These are phyloP conservation scores for Orchesella flavescens DNA, from an alignment of 2,888 invertebrate species.

Conservation along the genomic window DNA sequence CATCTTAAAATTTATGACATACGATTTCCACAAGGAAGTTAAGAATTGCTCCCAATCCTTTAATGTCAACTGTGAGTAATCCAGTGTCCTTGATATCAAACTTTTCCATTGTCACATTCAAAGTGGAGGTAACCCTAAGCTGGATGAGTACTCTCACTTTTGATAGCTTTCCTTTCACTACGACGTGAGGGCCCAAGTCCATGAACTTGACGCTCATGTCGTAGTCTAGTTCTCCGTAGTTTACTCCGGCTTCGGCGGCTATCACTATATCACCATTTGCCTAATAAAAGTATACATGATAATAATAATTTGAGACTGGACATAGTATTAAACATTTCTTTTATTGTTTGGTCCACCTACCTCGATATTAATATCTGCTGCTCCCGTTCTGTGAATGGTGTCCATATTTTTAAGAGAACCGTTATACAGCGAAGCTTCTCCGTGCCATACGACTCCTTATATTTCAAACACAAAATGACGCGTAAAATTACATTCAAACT, in stretches of 20 bases:
- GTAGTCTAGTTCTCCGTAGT: slow-evolving; percentile 52
- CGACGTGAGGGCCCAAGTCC: slow-evolving; percentile 59
- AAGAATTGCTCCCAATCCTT: slow-evolving; percentile 67
- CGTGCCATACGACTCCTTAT: slow-evolving; percentile 30
- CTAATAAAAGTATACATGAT: slow-evolving; percentile 21
- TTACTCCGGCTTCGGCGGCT: slow-evolving; percentile 61
- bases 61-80: slow-evolving; percentile 61
- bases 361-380: slow-evolving; percentile 14
- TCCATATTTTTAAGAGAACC: slow-evolving; percentile 44
- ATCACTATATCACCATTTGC: slow-evolving; percentile 61
- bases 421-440: slow-evolving; percentile 64
- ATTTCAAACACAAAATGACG: not conserved
- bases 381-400: slow-evolving; percentile 53
- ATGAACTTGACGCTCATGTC: slow-evolving; percentile 62
- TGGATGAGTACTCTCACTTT: not conserved
- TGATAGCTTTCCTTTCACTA: not conserved
- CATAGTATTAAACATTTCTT: not conserved
- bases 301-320: not conserved
- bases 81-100: slow-evolving; percentile 68
- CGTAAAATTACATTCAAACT: not conserved
- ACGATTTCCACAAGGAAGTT: slow-evolving; percentile 69
- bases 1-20: not conserved
- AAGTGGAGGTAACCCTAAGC: not conserved
- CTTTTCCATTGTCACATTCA: slow-evolving; percentile 53
- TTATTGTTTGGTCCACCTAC: not conserved